phyloP scores from a whole-genome alignment of 1,140 invertebrate genomes.

The Zaprionus taronus region DNA sequence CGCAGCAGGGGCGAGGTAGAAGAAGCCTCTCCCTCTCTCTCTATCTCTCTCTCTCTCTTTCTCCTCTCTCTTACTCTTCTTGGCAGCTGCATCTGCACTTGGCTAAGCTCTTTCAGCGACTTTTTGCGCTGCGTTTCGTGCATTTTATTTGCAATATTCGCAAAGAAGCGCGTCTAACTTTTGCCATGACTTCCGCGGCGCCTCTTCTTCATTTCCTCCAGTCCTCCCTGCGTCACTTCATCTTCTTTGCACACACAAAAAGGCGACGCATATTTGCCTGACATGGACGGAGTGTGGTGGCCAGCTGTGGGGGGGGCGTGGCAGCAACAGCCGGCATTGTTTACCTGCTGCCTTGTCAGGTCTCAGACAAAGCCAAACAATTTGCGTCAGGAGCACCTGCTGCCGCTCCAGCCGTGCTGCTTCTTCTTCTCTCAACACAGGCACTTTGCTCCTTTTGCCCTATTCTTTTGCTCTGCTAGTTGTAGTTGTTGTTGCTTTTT shows the following conservation, averaged over 20 bases:
- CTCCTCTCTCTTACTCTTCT: too few species aligned
- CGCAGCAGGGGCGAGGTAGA: neutral
- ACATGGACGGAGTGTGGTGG: conserved; percentile 30
- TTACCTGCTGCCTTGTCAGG: conserved; percentile 71
- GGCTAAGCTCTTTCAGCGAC: conserved; percentile 46
- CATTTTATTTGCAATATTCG: conserved; percentile 66
- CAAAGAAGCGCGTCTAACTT: conserved; percentile 63
- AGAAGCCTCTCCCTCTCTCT: too few species aligned
- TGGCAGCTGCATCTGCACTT: conserved; percentile 36
- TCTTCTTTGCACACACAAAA: conserved; percentile 57
- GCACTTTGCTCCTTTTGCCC: conserved; percentile 3
- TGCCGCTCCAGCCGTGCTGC: conserved; percentile 4
- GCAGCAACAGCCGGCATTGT: conserved; percentile 57
- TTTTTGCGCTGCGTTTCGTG: conserved; percentile 34
- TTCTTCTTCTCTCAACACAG: neutral
- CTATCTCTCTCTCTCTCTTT: too few species aligned
- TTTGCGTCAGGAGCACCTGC: conserved; percentile 75
- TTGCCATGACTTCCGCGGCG: conserved; percentile 58
- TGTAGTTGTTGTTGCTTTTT: neutral
- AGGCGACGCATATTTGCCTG: conserved; percentile 74
- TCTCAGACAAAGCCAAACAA: conserved; percentile 68
- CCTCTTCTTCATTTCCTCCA: neutral
- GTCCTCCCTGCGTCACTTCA: conserved; percentile 54
- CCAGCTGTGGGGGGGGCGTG: conserved; percentile 8
- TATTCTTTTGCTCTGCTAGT: neutral